Evolutionary conservation across 30 jellyfish, hydroid and myxozoan species (phyloP), one percentile per base, ranked within the genome.

Genomic region (Aurelia sp.): DNA sequence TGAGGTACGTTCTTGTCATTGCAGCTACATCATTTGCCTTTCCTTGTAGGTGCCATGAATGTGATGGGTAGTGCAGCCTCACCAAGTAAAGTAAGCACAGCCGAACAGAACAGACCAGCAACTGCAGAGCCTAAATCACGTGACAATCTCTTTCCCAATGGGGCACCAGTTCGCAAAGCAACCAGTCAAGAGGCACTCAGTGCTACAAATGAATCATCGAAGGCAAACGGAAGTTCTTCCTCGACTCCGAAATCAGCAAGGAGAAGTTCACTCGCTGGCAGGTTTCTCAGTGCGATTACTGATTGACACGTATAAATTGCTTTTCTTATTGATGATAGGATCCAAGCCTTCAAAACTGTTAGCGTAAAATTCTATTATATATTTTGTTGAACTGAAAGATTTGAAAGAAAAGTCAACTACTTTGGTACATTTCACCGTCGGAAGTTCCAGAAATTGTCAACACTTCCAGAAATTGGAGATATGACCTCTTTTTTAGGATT

Each of bases 271-370:
- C 22, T 82, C 9, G 92, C 92, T 3, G 92, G 92, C 17, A 70
- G 92, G 35, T 67, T 82, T 69, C 74, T 82, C 21, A 82, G 92
- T 70, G 92, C 92, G 5, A 82, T 82, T 58, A 82, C 92, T 4
- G 92, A 82, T 70, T 82, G 63, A 67, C 13, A 5, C 17, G 4
- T 22, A 67, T n/a, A 69, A 4, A 21, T 27, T 1, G 78, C 16
- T n/a, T 27, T 1, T 24, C 16, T n/a, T 44, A 44, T 44, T 44
- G 55, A 44, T 38, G 9, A 8, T 7, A 38, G 9, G 50, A 1
- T 38, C 50, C 50, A 38, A 38, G 3, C 50, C 50, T 38, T 38
- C 5, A 4, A 38, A 7, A 38, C 7, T 4, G 9, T 38, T 8
- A 0, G 50, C 3, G 50, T 38, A 38, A 38, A 27, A 38, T 38